phyloP scores from a whole-genome alignment of 2,113 vertebrate species.

The Hippocampus mohnikei region DNA sequence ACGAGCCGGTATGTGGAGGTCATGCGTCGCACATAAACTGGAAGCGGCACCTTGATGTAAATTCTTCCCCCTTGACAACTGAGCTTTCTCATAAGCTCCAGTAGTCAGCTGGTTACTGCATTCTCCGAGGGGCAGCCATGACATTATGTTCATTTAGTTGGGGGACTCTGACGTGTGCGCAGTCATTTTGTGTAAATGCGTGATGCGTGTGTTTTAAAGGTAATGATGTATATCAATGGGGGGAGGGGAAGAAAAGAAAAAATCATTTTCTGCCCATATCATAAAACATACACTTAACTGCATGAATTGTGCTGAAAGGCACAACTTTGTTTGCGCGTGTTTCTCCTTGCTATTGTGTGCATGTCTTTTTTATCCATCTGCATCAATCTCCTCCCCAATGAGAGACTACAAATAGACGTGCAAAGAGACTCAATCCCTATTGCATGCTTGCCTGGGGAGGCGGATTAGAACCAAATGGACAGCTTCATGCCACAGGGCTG shows the following conservation, averaged over 20 bases:
- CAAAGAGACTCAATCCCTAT: constrained; percentile 59
- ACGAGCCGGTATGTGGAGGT: constrained; percentile 48
- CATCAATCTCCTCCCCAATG: constrained; percentile 17
- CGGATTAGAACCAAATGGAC: constrained; percentile 58
- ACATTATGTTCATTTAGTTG: constrained; percentile 58
- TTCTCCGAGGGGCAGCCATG: constrained; percentile 61
- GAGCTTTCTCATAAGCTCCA: constrained; percentile 67
- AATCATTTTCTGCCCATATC: not conserved
- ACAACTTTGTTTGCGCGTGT: constrained; percentile 2
- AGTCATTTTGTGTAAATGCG: constrained; percentile 27
- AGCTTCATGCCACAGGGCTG: constrained; percentile 52
- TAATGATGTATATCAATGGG: constrained; percentile 7
- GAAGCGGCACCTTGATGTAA: constrained; percentile 67
- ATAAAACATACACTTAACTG: not conserved
- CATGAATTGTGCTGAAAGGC: constrained; percentile 11
- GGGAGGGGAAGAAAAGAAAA: not conserved
- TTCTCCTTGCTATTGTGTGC: constrained; percentile 21
- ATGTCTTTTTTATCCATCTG: constrained; percentile 24
- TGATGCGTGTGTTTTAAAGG: constrained; percentile 18
- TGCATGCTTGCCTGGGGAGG: constrained; percentile 63
- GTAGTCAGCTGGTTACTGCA: constrained; percentile 72
- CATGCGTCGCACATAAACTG: constrained; percentile 66
- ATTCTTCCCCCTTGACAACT: constrained; percentile 69
- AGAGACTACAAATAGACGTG: constrained; percentile 65
- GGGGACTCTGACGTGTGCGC: constrained; percentile 40